A percentile compares a stretch with the other conserved stretches of the same genome.
Conservation (phyloP, 2,113 vertebrate genomes). For the Prunella fulvescens region DNA sequence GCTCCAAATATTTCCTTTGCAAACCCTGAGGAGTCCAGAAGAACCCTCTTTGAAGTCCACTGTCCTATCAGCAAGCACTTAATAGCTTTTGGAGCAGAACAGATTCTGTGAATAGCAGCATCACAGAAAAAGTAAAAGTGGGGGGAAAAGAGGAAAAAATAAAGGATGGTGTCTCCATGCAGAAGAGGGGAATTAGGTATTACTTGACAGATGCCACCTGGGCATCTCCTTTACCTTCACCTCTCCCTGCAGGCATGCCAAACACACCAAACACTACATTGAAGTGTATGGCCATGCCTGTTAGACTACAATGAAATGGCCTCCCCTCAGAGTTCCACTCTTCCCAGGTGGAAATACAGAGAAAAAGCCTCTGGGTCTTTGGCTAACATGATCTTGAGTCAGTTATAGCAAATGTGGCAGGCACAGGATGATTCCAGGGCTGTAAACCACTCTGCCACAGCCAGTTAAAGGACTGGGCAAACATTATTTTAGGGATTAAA, state of each 20-base stretch:
- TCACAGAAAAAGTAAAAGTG: neutral
- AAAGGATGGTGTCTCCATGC: neutral
- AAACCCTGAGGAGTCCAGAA: neutral
- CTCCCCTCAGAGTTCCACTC: neutral
- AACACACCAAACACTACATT: neutral
- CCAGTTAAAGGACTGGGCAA: neutral
- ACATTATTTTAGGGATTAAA: neutral
- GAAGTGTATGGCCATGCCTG: rapidly evolving
- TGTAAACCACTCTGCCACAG: neutral
- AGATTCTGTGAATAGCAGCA: neutral
- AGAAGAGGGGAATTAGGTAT: neutral
- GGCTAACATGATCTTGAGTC: neutral
- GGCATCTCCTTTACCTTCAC: neutral
- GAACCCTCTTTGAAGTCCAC: neutral
- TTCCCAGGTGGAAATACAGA: neutral
- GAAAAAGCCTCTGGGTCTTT: neutral
- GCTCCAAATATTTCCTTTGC: neutral
- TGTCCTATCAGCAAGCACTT: neutral
- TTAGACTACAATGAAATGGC: neutral
- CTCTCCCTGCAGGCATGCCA: neutral
- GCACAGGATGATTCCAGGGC: neutral
- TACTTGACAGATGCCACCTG: neutral
- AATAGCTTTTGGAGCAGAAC: neutral
- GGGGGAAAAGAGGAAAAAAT: rapidly evolving
- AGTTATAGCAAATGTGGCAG: neutral